phyloP scores from a whole-genome alignment of 2,797 vertebrate species.

The Falco novaeseelandiae region DNA sequence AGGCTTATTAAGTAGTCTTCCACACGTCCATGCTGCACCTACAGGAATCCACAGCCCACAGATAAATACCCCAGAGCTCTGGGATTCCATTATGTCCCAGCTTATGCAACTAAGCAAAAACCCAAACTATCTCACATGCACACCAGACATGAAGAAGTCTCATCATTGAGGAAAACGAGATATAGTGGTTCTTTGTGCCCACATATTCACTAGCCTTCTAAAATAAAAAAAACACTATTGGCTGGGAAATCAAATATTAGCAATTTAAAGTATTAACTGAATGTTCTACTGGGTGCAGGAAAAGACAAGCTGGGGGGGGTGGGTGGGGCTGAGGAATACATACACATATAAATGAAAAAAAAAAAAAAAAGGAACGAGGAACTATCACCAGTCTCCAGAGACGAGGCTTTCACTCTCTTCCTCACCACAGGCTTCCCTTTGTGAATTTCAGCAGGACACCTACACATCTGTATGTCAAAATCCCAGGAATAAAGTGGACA shows the following conservation, averaged over 20 bases:
- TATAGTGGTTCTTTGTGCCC: not conserved
- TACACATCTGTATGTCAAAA: not conserved
- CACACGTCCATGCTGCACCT: conserved; percentile 25
- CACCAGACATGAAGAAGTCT: not conserved
- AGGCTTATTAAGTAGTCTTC: conserved; percentile 36
- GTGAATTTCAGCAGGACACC: not conserved
- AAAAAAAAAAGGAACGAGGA: not conserved
- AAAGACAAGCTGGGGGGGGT: not conserved
- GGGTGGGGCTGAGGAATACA: too few species aligned
- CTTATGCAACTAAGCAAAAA: not conserved
- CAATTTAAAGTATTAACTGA: not conserved
- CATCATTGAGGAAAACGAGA: not conserved
- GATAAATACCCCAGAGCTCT: not conserved
- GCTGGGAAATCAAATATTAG: not conserved
- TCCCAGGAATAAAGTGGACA: not conserved
- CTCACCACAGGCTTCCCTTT: not conserved
- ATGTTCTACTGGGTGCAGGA: not conserved
- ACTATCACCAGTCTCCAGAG: not conserved
- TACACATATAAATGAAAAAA: too few species aligned
- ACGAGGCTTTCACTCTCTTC: not conserved
- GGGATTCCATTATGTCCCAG: not conserved
- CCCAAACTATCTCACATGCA: conserved; percentile 31
- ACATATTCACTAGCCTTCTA: not conserved
- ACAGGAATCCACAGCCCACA: not conserved
- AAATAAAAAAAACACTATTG: not conserved